phyloP scores from a whole-genome alignment of 2,888 invertebrate genomes.

The Parelbella ahira region DNA sequence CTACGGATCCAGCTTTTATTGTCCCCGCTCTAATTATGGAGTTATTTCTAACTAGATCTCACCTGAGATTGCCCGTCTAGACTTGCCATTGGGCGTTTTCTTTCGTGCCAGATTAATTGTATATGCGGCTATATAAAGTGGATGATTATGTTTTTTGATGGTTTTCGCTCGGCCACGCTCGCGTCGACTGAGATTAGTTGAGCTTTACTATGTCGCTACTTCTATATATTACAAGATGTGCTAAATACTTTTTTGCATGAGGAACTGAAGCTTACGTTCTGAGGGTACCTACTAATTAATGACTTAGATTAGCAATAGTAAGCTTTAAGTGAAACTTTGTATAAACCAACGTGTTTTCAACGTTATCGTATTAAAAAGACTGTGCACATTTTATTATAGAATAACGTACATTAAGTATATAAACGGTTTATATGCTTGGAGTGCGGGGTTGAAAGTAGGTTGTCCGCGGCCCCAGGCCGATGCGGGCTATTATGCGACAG shows the following conservation, averaged over 20 bases:
- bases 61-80: slow-evolving; percentile 68
- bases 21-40: slow-evolving; percentile 67
- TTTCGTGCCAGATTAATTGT: slow-evolving; percentile 74
- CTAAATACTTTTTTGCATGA: not conserved
- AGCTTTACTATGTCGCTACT: slow-evolving; percentile 4
- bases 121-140: slow-evolving; percentile 47
- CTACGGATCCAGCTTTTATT: slow-evolving; percentile 66
- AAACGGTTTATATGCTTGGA: slow-evolving; percentile 25
- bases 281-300: too few species aligned
- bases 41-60: slow-evolving; percentile 66
- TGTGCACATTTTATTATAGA: too few species aligned
- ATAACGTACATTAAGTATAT: slow-evolving; percentile 10
- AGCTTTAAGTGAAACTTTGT: too few species aligned
- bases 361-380: too few species aligned
- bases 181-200: slow-evolving; percentile 28
- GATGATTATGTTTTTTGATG: slow-evolving; percentile 61
- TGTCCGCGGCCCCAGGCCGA: slow-evolving; percentile 47
- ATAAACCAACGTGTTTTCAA: too few species aligned
- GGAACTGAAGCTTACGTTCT: not conserved
- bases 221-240: slow-evolving; percentile 1
- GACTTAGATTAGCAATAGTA: too few species aligned
- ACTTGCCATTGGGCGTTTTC: slow-evolving; percentile 55
- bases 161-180: slow-evolving; percentile 29
- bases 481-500: slow-evolving; percentile 63
- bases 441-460: slow-evolving; percentile 53